These are phyloP conservation scores for Oxystoma pomonae DNA, from an alignment of 2,888 invertebrate genomes.

Conservation along the genomic window DNA sequence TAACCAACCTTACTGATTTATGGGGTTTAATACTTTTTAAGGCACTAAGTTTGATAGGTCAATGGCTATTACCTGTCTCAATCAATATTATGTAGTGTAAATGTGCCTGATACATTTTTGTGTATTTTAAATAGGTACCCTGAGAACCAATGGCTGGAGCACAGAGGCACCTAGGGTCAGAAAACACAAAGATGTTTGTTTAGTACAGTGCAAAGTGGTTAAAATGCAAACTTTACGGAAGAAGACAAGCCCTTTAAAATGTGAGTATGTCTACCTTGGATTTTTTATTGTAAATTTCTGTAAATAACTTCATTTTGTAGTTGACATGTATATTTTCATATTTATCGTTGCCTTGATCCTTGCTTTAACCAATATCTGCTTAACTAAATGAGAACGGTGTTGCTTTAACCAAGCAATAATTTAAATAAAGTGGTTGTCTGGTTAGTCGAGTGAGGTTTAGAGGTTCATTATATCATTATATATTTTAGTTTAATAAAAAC, in stretches of 20 bases:
- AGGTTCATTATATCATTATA: no score
- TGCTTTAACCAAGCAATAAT: no score
- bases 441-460: no score
- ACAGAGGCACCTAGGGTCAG: neutral
- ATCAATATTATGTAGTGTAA: neutral
- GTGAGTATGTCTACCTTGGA: slow-evolving; percentile 70
- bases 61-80: neutral
- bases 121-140: neutral
- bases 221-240: slow-evolving; percentile 87
- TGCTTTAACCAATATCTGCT: no score
- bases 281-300: neutral
- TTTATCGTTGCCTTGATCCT: no score
- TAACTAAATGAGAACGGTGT: no score
- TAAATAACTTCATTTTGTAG: neutral
- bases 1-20: neutral
- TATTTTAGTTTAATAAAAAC: no score
- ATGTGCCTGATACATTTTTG: neutral
- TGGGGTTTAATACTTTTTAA: neutral
- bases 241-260: slow-evolving; percentile 91
- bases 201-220: neutral
- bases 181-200: neutral
- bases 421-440: no score
- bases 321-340: slow-evolving; percentile 1
- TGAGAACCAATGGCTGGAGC: neutral
- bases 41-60: neutral